Percentiles rank a stretch among this genome's conserved stretches.
These are phyloP conservation scores for Hydrocynus forskahlii DNA, from an alignment of 2,797 vertebrate species.

Conservation along the genomic window DNA sequence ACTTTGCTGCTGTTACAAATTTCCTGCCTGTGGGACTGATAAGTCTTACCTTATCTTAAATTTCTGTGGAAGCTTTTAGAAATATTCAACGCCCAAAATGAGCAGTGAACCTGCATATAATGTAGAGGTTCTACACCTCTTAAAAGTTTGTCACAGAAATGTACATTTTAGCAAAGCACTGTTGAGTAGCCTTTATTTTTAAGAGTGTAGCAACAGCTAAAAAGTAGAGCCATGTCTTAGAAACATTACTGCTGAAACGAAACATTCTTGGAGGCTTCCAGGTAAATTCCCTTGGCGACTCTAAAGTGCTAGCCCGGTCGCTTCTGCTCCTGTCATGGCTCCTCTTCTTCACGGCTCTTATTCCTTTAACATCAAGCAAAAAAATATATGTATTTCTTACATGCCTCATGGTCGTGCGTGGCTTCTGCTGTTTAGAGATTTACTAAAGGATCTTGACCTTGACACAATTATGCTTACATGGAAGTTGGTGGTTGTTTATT, in stretches of 20 bases:
- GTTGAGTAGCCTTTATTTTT: too few species aligned
- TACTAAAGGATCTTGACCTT: not conserved
- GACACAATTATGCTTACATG: not conserved
- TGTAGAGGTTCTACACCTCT: too few species aligned
- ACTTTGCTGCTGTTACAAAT: too few species aligned
- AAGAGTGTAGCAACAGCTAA: too few species aligned
- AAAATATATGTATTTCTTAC: not conserved
- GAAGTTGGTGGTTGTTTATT: constrained; percentile 10
- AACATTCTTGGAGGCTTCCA: constrained; percentile 28
- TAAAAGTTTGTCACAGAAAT: too few species aligned
- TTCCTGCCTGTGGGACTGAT: too few species aligned
- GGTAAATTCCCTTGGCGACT: constrained; percentile 34
- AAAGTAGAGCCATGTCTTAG: too few species aligned
- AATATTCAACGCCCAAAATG: too few species aligned
- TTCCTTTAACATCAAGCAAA: constrained; percentile 20
- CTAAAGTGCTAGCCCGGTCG: constrained; percentile 38
- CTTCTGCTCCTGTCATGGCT: constrained; percentile 44
- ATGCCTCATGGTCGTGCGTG: not conserved
- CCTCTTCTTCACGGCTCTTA: constrained; percentile 38
- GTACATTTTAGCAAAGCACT: too few species aligned
- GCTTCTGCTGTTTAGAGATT: not conserved
- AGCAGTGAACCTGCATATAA: too few species aligned
- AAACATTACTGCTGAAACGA: not conserved
- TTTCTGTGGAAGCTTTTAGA: too few species aligned
- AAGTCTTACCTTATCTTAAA: too few species aligned